Base-by-base conservation (phyloP, 2,888 invertebrate species). In the Orthosia gracilis region DNA sequence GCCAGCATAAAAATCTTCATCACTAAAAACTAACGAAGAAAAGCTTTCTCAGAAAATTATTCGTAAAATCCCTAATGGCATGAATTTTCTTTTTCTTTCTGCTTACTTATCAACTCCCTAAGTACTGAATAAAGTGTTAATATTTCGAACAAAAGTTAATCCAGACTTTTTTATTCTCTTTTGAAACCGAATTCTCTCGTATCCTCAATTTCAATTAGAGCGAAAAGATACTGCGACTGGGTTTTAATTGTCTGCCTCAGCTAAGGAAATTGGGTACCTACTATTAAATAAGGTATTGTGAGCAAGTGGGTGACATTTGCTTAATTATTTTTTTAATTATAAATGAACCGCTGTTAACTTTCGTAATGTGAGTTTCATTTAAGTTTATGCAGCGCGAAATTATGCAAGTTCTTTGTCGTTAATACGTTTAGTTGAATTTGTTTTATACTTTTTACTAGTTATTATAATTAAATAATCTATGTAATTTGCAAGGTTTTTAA, bases 201-300 rank as follows among this genome's bases (percentile, higher is more conserved):
- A 80, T 85, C 70, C 80, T 77, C 82, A 68, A 68, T 85, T 84
- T 83, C 82, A 83, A 85, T 87, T 86, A 87, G 62, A 76, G 55
- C 64, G 75, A 83, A 83, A 83, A 82, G 74, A 81, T 75, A 85
- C 64, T 75, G 72, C 65, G 71, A 63, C 69, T 58, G 78, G 76
- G 72, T 82, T 85, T 87, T 87, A 85, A 85, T 87, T 84, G 78
- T 86, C 58, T 68, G 61, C 64, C 74, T 66, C 58, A 71, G 71
- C 64, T 63, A 76, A 80, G 82, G 82, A 87, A 85, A 87, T 80
- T 85, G 77, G 84, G 78, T 74, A 76, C 54, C 71, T 76, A 74
- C 78, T 82, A 74, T 70, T 74, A 70, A 67, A 54, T 75, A 64
- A 65, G 70, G 69, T 77, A 77, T 79, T 83, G 73, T 83, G 71